phyloP scores from a whole-genome alignment of 2,888 invertebrate genomes.

The Callyntrura guangdongensis region DNA sequence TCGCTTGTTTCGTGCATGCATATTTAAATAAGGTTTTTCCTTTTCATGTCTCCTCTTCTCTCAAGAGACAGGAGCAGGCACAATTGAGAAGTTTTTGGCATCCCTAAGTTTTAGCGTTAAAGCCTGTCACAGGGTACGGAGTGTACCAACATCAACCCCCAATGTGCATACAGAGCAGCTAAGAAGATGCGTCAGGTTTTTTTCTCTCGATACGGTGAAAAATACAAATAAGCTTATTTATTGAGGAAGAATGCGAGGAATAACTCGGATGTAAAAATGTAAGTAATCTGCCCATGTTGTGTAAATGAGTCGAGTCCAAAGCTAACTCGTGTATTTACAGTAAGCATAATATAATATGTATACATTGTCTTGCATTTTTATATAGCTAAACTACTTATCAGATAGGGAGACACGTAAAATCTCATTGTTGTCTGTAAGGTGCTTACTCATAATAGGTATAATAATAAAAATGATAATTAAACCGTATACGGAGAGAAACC shows the following conservation, averaged over 20 bases:
- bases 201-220: constrained; percentile 22
- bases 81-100: constrained; percentile 3
- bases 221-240: constrained; percentile 37
- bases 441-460: background rate
- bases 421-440: background rate
- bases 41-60: background rate
- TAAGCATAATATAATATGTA: too few relatives aligned
- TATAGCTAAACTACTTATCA: too few relatives aligned
- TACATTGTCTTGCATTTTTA: too few relatives aligned
- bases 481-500: constrained; percentile 1
- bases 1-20: constrained; percentile 4
- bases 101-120: background rate
- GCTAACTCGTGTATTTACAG: constrained; percentile 6
- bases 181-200: background rate
- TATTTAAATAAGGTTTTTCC: constrained; percentile 1
- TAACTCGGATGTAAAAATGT: background rate
- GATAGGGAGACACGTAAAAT: constrained; percentile 4
- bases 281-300: background rate
- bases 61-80: background rate
- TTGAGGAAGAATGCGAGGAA: background rate
- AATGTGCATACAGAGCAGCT: background rate
- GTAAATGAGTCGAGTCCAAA: background rate
- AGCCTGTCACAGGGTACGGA: too few relatives aligned
- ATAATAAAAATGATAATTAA: constrained; percentile 12
- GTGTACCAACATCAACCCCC: constrained; percentile 1